A percentile compares a stretch with the other conserved stretches of the same genome.
These are phyloP conservation scores for Bruchidius siliquastri DNA, from an alignment of 2,888 invertebrate species.

Conservation along the genomic window DNA sequence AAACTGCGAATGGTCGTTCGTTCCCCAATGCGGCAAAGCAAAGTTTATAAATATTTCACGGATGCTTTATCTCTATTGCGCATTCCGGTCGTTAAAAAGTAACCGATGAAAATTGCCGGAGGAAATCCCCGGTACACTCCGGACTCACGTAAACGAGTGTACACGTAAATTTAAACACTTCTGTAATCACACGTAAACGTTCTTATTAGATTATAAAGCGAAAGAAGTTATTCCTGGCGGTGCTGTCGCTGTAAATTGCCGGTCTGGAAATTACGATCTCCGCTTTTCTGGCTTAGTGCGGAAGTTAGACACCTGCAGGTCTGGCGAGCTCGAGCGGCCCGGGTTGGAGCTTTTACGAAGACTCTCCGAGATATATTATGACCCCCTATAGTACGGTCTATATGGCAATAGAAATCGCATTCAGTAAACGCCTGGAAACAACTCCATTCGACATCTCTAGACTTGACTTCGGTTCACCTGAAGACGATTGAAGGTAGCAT, in stretches of 20 bases:
- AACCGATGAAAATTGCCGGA: background rate
- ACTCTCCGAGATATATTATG: background rate
- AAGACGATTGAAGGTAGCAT: no score
- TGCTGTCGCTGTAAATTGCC: background rate
- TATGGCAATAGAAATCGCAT: background rate
- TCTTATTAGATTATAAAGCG: conserved; percentile 12
- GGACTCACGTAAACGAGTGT: no score
- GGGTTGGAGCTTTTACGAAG: background rate
- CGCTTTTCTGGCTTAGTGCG: background rate
- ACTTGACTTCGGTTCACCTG: no score
- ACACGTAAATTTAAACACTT: conserved; percentile 4
- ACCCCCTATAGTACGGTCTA: background rate
- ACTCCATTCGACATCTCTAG: no score
- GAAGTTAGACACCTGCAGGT: background rate
- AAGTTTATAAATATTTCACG: background rate
- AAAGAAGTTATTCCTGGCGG: conserved; percentile 1
- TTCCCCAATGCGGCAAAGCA: background rate
- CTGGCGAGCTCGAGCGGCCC: background rate
- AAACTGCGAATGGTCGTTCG: background rate
- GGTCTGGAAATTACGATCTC: background rate
- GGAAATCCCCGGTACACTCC: background rate
- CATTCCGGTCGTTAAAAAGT: background rate
- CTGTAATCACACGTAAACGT: conserved; percentile 11
- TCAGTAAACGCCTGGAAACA: no score
- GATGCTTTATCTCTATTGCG: background rate